Evolutionary conservation across 2,113 vertebrate genomes (phyloP).

Genomic region (Cyanoramphus novaezelandiae): DNA sequence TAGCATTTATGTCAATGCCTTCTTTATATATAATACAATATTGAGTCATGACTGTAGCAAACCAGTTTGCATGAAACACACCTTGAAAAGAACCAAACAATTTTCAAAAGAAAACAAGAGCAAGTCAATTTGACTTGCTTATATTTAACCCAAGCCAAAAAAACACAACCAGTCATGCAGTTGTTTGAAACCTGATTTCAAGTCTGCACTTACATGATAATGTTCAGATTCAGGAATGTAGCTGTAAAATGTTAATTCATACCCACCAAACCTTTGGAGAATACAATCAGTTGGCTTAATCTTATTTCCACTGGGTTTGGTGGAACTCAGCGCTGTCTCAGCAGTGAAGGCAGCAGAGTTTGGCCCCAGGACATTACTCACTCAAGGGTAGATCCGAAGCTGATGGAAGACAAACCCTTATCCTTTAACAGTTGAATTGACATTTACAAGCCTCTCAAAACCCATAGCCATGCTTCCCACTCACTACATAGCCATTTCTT

Average conservation of each 20-base stretch:
- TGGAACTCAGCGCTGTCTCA: not conserved
- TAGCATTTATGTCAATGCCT: not conserved
- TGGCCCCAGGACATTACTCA: not conserved
- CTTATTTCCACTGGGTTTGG: not conserved
- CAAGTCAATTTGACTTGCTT: not conserved
- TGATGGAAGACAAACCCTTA: not conserved
- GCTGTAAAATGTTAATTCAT: not conserved
- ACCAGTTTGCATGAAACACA: not conserved
- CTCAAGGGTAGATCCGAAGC: not conserved
- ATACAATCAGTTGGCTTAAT: not conserved
- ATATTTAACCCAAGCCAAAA: not conserved
- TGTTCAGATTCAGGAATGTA: not conserved
- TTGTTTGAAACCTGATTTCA: not conserved
- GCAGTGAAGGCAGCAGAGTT: not conserved
- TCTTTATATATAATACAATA: not conserved
- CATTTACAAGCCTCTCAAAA: not conserved
- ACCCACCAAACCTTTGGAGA: not conserved
- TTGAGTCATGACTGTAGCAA: not conserved
- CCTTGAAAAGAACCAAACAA: not conserved
- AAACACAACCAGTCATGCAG: not conserved
- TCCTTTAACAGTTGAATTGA: not conserved
- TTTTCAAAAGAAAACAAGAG: not conserved
- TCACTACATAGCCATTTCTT: not conserved
- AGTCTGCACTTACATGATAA: not conserved
- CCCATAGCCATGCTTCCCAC: not conserved